These are phyloP conservation scores for Aeoliscus strigatus DNA, from an alignment of 2,797 vertebrate species.

Conservation along the genomic window DNA sequence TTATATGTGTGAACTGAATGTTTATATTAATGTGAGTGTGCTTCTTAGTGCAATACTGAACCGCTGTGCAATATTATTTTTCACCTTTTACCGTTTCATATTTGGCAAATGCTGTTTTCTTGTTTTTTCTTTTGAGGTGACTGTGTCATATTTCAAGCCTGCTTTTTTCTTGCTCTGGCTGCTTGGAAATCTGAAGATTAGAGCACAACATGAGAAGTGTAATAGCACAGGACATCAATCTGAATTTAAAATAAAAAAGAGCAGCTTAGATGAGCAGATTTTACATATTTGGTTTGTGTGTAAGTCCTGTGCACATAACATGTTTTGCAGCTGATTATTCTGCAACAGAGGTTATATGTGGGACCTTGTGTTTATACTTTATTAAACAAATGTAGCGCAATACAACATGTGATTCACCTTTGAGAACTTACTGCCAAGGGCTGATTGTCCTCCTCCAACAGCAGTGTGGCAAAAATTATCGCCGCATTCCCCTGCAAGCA, in stretches of 20 bases:
- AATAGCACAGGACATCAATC: constrained; percentile 4
- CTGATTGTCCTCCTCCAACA: constrained; percentile 35
- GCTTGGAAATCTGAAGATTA: constrained; percentile 7
- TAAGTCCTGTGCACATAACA: no score
- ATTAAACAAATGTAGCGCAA: constrained; percentile 22
- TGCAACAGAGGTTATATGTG: constrained; percentile 14
- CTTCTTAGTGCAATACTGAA: constrained; percentile 57
- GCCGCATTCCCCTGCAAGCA: constrained; percentile 17
- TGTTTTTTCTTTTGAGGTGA: no score
- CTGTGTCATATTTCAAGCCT: no score
- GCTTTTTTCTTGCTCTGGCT: constrained; percentile 5
- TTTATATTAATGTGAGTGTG: constrained; percentile 49
- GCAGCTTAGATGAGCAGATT: no score
- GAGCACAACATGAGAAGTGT: constrained; percentile 1
- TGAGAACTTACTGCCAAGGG: constrained; percentile 55
- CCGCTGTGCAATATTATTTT: constrained; percentile 41
- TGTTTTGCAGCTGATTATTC: no score
- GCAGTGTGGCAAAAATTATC: constrained; percentile 21
- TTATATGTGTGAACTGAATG: constrained; percentile 56
- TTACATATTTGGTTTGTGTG: no score
- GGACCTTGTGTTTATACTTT: no score
- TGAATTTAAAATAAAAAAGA: neutral
- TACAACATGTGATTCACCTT: constrained; percentile 27
- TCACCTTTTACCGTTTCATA: constrained; percentile 28
- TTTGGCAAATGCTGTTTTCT: constrained; percentile 17